Evolutionary conservation across 2,888 invertebrate genomes (phyloP).

Genomic region (Mimumesa dahlbomi): DNA sequence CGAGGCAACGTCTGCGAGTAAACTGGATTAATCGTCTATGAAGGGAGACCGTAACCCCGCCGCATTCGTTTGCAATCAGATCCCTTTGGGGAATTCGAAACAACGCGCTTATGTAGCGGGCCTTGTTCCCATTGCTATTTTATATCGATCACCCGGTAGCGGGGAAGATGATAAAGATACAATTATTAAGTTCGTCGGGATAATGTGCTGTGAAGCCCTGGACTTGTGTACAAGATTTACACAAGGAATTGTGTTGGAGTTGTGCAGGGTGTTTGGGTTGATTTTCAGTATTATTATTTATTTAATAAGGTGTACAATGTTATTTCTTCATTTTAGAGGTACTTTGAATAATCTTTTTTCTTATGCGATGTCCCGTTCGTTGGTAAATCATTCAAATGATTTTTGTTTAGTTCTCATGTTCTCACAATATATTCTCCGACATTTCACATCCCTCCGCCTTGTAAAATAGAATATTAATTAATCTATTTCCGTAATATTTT

Average conservation of each 20-base stretch:
- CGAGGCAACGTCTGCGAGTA: slow-evolving; percentile 75
- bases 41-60: slow-evolving; percentile 72
- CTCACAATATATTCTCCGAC: no score
- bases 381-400: no score
- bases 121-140: slow-evolving; percentile 51
- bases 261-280: background rate
- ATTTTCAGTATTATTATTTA: no score
- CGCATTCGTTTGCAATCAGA: slow-evolving; percentile 72
- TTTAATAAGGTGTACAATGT: no score
- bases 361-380: no score
- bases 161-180: slow-evolving; percentile 3
- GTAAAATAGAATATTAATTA: no score
- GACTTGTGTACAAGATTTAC: no score
- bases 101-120: slow-evolving; percentile 38
- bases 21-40: slow-evolving; percentile 80
- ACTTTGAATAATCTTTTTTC: no score
- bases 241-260: background rate
- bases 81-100: slow-evolving; percentile 71
- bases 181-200: background rate
- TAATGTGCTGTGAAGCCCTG: background rate
- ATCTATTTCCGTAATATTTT: no score
- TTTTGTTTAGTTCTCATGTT: no score
- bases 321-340: no score
- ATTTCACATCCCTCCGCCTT: no score
- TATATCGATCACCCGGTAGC: slow-evolving; percentile 19